These are phyloP conservation scores for Platyrinchus mystaceus DNA, from an alignment of 2,797 vertebrate genomes.

Conservation along the genomic window DNA sequence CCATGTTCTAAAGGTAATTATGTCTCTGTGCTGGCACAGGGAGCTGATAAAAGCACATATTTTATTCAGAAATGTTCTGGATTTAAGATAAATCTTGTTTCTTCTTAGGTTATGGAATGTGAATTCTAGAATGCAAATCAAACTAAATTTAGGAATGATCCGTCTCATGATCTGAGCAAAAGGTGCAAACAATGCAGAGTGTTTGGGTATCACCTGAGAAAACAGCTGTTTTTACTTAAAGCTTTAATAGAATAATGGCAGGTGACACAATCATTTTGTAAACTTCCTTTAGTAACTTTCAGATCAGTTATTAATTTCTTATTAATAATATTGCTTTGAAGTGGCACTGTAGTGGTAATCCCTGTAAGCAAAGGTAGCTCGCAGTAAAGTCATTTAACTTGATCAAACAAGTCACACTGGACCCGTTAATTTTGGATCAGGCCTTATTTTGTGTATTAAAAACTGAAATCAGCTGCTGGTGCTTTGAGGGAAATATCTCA, in stretches of 20 bases:
- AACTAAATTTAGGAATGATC: neutral
- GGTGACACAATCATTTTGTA: neutral
- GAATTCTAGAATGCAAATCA: neutral
- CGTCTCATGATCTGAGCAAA: neutral
- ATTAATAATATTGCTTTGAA: neutral
- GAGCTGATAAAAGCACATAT: neutral
- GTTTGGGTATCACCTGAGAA: neutral
- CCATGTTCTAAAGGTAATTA: neutral
- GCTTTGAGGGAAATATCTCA: neutral
- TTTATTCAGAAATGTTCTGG: neutral
- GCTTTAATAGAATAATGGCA: neutral
- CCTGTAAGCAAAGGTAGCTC: neutral
- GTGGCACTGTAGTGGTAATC: neutral
- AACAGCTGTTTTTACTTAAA: neutral
- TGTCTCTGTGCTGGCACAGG: neutral
- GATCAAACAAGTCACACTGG: conserved; percentile 2
- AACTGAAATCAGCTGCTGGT: neutral
- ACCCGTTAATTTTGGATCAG: neutral
- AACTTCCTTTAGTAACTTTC: neutral
- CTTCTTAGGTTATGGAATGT: neutral
- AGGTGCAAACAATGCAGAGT: neutral
- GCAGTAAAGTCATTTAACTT: neutral
- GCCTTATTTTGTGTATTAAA: neutral
- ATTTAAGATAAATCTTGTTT: neutral
- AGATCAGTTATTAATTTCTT: neutral